Evolutionary conservation across 2,888 invertebrate species (phyloP).

Genomic region (Apotomis capreana): DNA sequence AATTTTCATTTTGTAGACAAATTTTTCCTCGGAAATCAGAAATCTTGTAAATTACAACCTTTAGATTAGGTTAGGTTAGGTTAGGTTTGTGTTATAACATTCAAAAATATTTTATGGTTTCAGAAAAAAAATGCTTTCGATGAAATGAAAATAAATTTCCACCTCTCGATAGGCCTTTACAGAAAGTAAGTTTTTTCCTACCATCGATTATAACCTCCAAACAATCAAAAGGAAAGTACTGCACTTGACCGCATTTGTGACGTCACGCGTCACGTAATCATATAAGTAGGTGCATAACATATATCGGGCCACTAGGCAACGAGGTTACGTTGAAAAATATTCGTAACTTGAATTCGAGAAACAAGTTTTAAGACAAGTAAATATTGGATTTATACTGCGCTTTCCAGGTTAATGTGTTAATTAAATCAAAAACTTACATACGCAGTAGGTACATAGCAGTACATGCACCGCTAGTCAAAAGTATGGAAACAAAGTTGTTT

Average conservation of each 20-base stretch:
- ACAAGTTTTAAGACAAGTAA: background rate
- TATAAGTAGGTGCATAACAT: background rate
- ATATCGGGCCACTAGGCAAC: conserved; percentile 8
- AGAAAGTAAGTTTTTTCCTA: no score
- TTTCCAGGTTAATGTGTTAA: background rate
- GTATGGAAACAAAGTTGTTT: no score
- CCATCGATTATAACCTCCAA: background rate
- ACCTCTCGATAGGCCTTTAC: no score
- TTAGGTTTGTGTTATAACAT: no score
- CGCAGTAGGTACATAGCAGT: background rate
- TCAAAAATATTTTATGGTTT: no score
- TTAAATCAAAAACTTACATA: background rate
- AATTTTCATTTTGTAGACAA: no score
- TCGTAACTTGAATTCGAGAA: conserved; percentile 4
- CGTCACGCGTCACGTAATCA: background rate
- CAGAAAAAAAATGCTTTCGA: no score
- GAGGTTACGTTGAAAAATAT: conserved; percentile 8
- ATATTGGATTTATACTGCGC: background rate
- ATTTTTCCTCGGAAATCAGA: no score
- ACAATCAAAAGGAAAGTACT: background rate
- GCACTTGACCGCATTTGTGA: conserved; percentile 6
- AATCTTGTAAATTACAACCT: no score
- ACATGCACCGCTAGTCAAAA: no score
- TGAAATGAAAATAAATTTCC: no score
- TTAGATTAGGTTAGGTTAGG: no score